Base-by-base conservation (phyloP, 2,797 vertebrate species). In the Acanthopagrus latus region DNA sequence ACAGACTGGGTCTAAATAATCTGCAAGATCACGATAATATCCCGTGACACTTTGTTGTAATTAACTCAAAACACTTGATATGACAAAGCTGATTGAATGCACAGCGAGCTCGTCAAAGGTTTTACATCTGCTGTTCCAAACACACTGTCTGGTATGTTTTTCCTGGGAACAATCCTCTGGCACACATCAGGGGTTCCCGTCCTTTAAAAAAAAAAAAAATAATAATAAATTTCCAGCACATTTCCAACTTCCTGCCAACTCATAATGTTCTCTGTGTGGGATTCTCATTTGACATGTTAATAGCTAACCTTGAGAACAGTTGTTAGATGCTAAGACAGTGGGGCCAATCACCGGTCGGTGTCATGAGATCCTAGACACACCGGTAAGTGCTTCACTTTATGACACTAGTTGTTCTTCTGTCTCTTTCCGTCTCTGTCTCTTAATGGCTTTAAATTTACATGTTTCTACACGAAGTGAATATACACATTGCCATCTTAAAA, bases 201-300 rank as follows among this genome's bases (percentile, higher is more conserved):
- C 7, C 43, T 70, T 54, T 9, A 21, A 64, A 69, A 64, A 10
- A 21, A 69, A 69, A 64, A 71, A 82, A n/a, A 21, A 69, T n/a
- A n/a, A n/a, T n/a, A 69, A 66, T 41, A 0, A 44, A 47, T 66
- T 62, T 48, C 44, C 23, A 38, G 43, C 47, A 58, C 13, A 54
- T 57, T 66, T 23, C 23, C 27, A 41, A 59, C 20, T 62, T 52
- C 38, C 12, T 57, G 12, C 16, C 44, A 27, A 33, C 16, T 33
- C 57, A 29, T 27, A 57, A 67, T 8, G 8, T 11, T 59, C 44
- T 27, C 14, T 21, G 3, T 38, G 7, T n/a, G 44, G 17, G 54
- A 50, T 48, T 43, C 17, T 78, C 10, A 44, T 27, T 43, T 69
- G 41, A 71, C 46, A 59, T n/a, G n/a, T 17, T 54, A 62, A 33